These are phyloP conservation scores for Cacatua alba DNA, from an alignment of 2,113 vertebrate genomes.

Conservation along the genomic window DNA sequence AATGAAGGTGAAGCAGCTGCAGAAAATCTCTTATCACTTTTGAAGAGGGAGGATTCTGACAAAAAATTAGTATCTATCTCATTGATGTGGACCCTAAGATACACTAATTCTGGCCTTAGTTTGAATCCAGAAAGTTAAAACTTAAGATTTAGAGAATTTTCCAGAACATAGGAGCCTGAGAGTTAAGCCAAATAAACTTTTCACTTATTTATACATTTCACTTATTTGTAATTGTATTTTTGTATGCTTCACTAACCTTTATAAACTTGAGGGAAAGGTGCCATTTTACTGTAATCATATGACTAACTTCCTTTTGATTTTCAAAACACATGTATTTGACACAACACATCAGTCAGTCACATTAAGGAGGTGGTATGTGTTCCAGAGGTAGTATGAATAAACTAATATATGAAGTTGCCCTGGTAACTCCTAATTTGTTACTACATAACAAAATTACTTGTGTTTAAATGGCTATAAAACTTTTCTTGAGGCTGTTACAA, in stretches of 20 bases:
- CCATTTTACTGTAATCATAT: not conserved
- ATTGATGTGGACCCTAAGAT: not conserved
- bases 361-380: not conserved
- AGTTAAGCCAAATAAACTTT: not conserved
- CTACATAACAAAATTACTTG: not conserved
- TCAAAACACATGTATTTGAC: not conserved
- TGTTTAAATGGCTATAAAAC: conserved; percentile 10
- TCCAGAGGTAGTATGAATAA: conserved; percentile 10
- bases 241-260: not conserved
- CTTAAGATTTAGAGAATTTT: not conserved
- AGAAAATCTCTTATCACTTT: not conserved
- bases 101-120: not conserved
- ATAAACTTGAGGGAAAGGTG: not conserved
- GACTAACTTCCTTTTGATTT: not conserved
- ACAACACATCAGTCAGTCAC: not conserved
- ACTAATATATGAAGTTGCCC: conserved; percentile 18
- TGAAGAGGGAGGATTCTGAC: not conserved
- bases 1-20: not conserved
- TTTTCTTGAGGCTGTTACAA: not conserved
- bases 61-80: not conserved
- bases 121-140: not conserved
- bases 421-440: conserved; percentile 52
- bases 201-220: not conserved
- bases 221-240: not conserved
- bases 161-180: not conserved